Percentiles rank a stretch among this genome's conserved stretches.
phyloP scores from a whole-genome alignment of 2,113 vertebrate species.

The Progne subis region DNA sequence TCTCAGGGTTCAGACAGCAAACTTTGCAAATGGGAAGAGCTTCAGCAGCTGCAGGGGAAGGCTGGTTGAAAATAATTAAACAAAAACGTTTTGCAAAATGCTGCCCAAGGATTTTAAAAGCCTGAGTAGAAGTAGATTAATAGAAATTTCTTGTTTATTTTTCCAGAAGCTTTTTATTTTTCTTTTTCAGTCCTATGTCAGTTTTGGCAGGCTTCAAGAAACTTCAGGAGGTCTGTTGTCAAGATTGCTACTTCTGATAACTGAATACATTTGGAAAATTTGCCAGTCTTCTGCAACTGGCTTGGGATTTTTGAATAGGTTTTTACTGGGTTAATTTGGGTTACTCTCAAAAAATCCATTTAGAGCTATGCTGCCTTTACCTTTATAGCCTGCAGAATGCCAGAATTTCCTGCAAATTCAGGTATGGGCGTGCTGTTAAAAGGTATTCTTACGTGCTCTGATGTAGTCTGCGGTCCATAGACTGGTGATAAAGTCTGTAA shows the following conservation, averaged over 20 bases:
- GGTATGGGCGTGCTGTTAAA: neutral
- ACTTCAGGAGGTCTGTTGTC: neutral
- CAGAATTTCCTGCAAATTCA: constrained; percentile 40
- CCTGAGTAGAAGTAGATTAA: neutral
- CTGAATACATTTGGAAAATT: neutral
- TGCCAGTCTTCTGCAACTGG: neutral
- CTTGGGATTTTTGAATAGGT: neutral
- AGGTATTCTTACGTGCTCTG: neutral
- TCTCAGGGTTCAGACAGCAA: neutral
- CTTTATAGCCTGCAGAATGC: constrained; percentile 9
- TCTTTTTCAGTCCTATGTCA: neutral
- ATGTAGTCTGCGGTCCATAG: neutral
- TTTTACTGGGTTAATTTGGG: neutral
- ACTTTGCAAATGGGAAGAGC: neutral
- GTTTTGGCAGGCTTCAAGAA: neutral
- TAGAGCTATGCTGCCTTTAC: neutral
- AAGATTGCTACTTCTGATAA: neutral
- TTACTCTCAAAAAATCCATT: neutral
- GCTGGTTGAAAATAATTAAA: constrained; percentile 3
- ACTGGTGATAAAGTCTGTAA: fast-evolving
- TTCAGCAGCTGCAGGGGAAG: neutral
- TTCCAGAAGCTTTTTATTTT: neutral
- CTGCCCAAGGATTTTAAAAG: neutral
- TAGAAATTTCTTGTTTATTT: constrained; percentile 1
- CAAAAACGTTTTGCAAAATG: neutral